Evolutionary conservation across 2,888 invertebrate genomes (phyloP), one percentile per base, ranked within the genome.

Genomic region (Gastrophysa polygoni): DNA sequence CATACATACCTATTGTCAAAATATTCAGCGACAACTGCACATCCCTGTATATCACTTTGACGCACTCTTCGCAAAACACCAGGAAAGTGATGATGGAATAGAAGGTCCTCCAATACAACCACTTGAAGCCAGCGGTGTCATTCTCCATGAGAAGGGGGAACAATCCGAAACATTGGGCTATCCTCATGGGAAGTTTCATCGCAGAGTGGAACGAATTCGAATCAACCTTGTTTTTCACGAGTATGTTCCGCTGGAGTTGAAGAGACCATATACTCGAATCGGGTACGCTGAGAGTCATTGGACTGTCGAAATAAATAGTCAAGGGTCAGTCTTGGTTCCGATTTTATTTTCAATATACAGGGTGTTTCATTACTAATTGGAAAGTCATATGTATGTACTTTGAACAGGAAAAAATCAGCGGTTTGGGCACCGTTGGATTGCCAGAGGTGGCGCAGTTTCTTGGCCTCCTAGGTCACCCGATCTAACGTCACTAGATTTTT

Each of bases 81-180:
- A 52, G 2, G 17, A 61, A 43, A 10, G 50, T 61, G 18, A 44
- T 7, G n/a, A 61, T 43, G 21, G 56, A 38, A 56, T 61, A 61
- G 4, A 61, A 10, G 21, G 46, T 61, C 24, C 50, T 55, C 60
- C 60, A 61, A 49, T 55, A 29, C 0, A 49, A 21, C 56, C 55
- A 61, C 43, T 48, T 48, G 16, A 61, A 44, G n/a, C n/a, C 44
- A 18, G 28, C 18, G 0, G 24, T 49, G 4, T 21, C n/a, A 1
- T 44, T 46, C 5, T 43, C 50, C 11, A 61, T 50, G n/a, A 24
- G 49, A 1, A 56, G 14, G 4, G 60, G 60, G 29, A 61, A 61
- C 11, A 50, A 61, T n/a, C 60, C 60, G 16, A 61, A 61, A n/a
- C 32, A 10, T 21, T 61, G 60, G 4, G 49, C 49, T 29, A 56